Percentiles rank a stretch among this genome's conserved stretches.
Conservation (phyloP, 2,797 vertebrate species). For the Chrosomus eos region DNA sequence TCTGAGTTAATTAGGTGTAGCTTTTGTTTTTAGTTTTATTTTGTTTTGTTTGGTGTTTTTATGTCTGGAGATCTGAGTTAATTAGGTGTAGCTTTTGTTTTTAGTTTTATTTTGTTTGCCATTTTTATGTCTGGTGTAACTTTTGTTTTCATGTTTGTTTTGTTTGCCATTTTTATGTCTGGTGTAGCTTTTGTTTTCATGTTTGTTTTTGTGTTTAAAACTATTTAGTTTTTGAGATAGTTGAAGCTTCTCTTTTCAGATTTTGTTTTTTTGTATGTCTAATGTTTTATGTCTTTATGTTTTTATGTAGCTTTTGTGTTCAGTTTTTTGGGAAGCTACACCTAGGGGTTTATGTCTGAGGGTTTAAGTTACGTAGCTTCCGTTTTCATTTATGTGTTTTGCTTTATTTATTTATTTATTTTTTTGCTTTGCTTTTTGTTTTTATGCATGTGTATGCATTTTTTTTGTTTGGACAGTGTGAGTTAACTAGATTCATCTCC, state of each 20-base stretch:
- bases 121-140: too few species aligned
- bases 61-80: neutral
- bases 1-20: too few species aligned
- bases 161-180: neutral
- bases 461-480: too few species aligned
- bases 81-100: too few species aligned
- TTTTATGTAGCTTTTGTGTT: neutral
- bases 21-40: neutral
- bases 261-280: too few species aligned
- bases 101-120: too few species aligned
- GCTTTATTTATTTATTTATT: too few species aligned
- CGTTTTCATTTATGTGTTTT: neutral
- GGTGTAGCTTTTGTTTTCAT: neutral
- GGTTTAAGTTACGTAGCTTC: neutral
- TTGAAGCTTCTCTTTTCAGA: too few species aligned
- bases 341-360: neutral
- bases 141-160: neutral
- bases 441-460: neutral
- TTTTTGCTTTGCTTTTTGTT: neutral
- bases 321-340: neutral
- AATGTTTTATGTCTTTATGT: too few species aligned
- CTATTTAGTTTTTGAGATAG: too few species aligned
- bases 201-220: neutral
- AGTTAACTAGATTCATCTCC: neutral
- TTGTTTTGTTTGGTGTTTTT: neutral